These are phyloP conservation scores for Scelioninae gen. 1 DNA, from an alignment of 2,888 invertebrate species.

Conservation along the genomic window DNA sequence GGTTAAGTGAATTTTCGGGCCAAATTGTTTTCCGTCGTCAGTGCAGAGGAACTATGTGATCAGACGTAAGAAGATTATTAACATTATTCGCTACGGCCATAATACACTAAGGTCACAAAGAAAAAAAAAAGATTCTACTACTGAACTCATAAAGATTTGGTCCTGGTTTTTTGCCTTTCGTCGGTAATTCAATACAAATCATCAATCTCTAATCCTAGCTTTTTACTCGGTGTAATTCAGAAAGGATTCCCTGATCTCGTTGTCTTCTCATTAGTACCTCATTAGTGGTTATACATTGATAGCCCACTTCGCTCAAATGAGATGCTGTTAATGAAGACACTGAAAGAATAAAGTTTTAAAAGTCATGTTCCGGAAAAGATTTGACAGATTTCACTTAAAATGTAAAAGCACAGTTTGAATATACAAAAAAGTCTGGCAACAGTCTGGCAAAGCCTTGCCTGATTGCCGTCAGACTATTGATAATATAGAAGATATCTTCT, in stretches of 20 bases:
- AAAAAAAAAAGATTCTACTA: conserved; percentile 3
- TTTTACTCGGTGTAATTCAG: conserved; percentile 13
- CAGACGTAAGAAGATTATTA: conserved; percentile 27
- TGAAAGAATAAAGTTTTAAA: conserved; percentile 11
- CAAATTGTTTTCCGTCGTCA: conserved; percentile 13
- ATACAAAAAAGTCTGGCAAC: too few species aligned
- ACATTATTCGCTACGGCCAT: conserved; percentile 14
- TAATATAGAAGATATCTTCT: too few species aligned
- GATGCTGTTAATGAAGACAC: conserved; percentile 36
- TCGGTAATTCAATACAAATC: conserved; percentile 8
- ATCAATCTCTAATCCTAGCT: conserved; percentile 10
- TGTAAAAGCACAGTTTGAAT: too few species aligned
- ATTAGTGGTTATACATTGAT: conserved; percentile 44
- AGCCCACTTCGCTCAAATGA: conserved; percentile 18
- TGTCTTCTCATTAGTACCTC: conserved; percentile 48
- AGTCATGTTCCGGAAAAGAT: background rate
- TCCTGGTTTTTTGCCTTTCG: background rate
- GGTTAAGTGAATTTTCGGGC: conserved; percentile 12
- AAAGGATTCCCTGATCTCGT: conserved; percentile 21
- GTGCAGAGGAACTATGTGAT: conserved; percentile 1
- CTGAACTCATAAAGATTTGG: background rate
- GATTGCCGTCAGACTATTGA: too few species aligned
- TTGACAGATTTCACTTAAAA: background rate
- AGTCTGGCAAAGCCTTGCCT: too few species aligned
- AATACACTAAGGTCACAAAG: conserved; percentile 8